Base-by-base conservation (phyloP, 2,888 invertebrate species). In the Plusia festucae region DNA sequence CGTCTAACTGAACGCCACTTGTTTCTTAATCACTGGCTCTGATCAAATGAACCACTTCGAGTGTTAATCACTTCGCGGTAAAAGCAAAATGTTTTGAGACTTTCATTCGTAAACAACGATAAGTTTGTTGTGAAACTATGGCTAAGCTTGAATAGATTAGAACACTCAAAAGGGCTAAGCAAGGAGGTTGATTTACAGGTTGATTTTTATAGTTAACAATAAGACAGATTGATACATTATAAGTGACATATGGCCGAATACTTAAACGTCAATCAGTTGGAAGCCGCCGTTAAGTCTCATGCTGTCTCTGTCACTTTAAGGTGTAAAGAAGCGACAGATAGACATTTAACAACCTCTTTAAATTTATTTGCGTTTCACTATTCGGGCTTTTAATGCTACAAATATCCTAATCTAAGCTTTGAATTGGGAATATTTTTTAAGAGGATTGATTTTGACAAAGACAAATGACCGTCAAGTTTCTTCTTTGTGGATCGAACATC, bases 31-130 rank as follows among this genome's bases (percentile, higher is more conserved):
- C 76, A 63, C 52, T 71, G 63, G 77, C 73, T 82, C 72, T 75
- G 88, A 90, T 90, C 90, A 86, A 88, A 83, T 84, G 87, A 80
- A 85, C 84, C 82, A 86, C 82, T 88, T 86, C 60, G 75, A 84
- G 89, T 86, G 89, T 90, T 90, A 89, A 90, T 90, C 84, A 89
- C 87, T 89, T 86, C 81, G 82, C 84, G 59, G 78, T 64, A 70
- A 61, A 68, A 76, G 78, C 75, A 61, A 73, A 81, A 72, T 66
- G 73, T 73, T 59, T 67, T 70, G 18, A 70, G 61, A 71, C 78
- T 82, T 81, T 81, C 78, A 64, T 75, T 76, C 18, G 27, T 71
- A 53, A 61, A 60, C 59, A 53, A 53, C 34, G 64, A 59, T 59
- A 70, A 13, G 34, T 56, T 61, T 46, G 58, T 67, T 76, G 62